These are phyloP conservation scores for Hypercompe scribonia DNA, from an alignment of 2,888 invertebrate genomes.

Conservation along the genomic window DNA sequence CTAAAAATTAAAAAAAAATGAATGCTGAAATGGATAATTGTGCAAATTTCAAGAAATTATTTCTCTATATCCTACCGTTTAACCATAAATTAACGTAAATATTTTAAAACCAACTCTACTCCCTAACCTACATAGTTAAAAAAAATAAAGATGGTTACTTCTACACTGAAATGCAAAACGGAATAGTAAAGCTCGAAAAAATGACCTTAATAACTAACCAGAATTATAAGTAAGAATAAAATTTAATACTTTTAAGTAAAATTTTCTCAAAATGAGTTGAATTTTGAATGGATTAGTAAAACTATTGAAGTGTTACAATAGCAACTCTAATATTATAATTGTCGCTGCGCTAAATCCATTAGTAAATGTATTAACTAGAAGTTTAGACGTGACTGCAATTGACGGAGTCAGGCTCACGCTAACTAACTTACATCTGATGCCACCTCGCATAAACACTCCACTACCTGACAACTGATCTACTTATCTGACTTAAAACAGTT, in stretches of 20 bases:
- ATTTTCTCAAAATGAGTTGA: no score
- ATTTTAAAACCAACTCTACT: background rate
- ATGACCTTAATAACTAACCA: background rate
- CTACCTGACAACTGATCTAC: conserved; percentile 44
- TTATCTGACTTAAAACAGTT: conserved; percentile 42
- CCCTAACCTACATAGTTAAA: background rate
- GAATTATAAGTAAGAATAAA: background rate
- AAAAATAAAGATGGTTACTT: background rate
- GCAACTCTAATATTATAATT: conserved; percentile 49
- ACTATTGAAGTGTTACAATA: no score
- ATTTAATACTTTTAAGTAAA: no score
- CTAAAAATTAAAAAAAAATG: no score
- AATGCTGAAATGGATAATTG: no score
- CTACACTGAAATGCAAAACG: no score
- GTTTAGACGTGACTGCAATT: conserved; percentile 53
- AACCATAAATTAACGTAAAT: background rate
- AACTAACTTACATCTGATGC: conserved; percentile 54
- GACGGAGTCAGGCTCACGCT: conserved; percentile 52
- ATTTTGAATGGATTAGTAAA: no score
- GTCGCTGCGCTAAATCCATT: conserved; percentile 59
- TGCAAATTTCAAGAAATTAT: no score
- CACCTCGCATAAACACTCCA: conserved; percentile 43
- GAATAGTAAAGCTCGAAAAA: background rate
- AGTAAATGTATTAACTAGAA: conserved; percentile 50
- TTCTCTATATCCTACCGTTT: background rate